A percentile compares a stretch with the other conserved stretches of the same genome.
Conservation (phyloP, 2,113 vertebrate genomes). For the Megaptera novaeangliae region DNA sequence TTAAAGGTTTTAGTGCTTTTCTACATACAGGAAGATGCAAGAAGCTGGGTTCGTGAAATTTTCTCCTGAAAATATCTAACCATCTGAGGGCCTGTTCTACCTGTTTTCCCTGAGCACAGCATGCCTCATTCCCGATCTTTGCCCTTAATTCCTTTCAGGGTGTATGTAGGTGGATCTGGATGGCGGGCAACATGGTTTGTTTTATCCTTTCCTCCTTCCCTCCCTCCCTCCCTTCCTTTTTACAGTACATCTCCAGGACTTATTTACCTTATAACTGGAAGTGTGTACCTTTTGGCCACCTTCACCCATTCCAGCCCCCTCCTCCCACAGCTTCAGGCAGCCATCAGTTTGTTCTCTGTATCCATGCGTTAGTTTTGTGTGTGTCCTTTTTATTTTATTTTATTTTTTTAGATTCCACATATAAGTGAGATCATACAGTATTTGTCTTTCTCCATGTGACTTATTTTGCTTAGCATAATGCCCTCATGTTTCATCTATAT, state of each 20-base stretch:
- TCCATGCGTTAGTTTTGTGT: neutral
- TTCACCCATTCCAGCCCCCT: neutral
- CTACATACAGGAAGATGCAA: neutral
- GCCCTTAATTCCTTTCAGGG: neutral
- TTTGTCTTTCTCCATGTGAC: neutral
- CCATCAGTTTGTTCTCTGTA: neutral
- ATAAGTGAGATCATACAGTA: neutral
- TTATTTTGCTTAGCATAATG: neutral
- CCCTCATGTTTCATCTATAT: neutral
- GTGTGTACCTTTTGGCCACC: neutral
- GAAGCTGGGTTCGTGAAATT: neutral
- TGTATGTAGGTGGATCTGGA: neutral
- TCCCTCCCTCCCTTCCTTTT: neutral
- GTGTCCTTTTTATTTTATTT: neutral
- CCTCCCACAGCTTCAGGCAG: neutral
- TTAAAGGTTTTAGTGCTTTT: neutral
- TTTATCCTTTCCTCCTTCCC: neutral
- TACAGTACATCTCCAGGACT: neutral
- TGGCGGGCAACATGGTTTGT: neutral
- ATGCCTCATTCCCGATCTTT: neutral
- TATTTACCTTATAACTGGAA: neutral
- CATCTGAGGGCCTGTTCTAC: neutral
- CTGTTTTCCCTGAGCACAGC: neutral
- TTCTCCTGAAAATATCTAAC: neutral
- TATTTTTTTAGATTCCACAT: neutral